phyloP scores from a whole-genome alignment of 2,888 invertebrate genomes.

The Ptychoptera contaminata region DNA sequence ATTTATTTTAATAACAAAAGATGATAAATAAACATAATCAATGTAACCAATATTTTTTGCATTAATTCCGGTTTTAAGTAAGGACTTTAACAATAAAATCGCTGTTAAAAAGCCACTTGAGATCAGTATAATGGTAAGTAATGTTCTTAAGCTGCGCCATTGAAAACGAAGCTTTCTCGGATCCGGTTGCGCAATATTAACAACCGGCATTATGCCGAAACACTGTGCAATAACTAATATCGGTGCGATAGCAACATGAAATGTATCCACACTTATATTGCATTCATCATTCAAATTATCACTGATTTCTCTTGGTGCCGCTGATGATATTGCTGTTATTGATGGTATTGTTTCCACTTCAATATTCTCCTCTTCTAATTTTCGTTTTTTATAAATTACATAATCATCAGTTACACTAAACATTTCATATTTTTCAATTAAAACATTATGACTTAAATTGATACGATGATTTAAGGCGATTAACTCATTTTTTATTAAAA shows the following conservation, averaged over 20 bases:
- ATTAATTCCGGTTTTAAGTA: not conserved
- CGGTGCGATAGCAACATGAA: not conserved
- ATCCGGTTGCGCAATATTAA: not conserved
- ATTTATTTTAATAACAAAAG: too few relatives aligned
- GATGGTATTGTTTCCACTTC: too few relatives aligned
- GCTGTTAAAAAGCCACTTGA: not conserved
- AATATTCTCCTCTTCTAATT: too few relatives aligned
- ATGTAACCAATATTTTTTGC: not conserved
- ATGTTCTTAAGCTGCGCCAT: not conserved
- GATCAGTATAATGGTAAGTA: not conserved
- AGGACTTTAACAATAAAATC: not conserved
- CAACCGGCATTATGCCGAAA: slow-evolving; percentile 1
- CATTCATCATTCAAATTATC: not conserved
- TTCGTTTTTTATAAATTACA: too few relatives aligned
- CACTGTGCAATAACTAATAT: not conserved
- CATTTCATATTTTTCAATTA: too few relatives aligned
- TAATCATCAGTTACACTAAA: too few relatives aligned
- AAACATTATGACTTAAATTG: too few relatives aligned
- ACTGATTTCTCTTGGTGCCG: too few relatives aligned
- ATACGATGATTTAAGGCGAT: too few relatives aligned
- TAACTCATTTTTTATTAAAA: too few relatives aligned
- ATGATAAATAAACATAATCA: too few relatives aligned
- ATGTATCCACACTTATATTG: not conserved
- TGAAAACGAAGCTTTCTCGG: not conserved
- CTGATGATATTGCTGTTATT: too few relatives aligned